Evolutionary conservation across 2,113 vertebrate genomes (phyloP).

Genomic region (Gopherus flavomarginatus): DNA sequence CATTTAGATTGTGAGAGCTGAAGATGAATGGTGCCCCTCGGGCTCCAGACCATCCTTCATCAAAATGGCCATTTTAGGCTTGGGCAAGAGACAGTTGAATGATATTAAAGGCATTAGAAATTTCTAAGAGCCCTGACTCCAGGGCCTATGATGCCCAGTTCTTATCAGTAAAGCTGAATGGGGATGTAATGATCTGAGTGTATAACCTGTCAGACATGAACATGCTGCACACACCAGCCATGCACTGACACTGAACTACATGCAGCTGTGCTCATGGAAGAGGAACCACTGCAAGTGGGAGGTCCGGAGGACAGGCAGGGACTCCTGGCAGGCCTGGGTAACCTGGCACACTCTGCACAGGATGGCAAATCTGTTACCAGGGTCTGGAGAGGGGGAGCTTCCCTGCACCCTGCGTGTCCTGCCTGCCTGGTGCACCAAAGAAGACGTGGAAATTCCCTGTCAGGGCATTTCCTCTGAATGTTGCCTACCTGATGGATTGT

Average conservation of each 20-base stretch:
- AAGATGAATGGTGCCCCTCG: neutral
- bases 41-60: no score
- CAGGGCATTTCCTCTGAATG: fast-evolving
- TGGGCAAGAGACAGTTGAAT: neutral
- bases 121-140: neutral
- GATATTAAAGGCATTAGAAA: neutral
- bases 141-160: neutral
- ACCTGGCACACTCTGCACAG: neutral
- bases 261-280: neutral
- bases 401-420: fast-evolving
- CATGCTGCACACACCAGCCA: fast-evolving
- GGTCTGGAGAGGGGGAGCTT: neutral
- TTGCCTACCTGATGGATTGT: neutral
- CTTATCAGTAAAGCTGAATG: neutral
- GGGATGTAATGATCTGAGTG: neutral
- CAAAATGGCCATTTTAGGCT: neutral
- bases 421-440: neutral
- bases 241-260: neutral
- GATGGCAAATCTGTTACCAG: neutral
- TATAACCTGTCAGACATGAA: neutral
- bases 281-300: fast-evolving
- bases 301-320: neutral
- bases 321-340: neutral
- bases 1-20: fast-evolving
- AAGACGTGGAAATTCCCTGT: neutral